Base-by-base conservation (phyloP, 2,797 vertebrate species). In the Phalloptychus januarius region DNA sequence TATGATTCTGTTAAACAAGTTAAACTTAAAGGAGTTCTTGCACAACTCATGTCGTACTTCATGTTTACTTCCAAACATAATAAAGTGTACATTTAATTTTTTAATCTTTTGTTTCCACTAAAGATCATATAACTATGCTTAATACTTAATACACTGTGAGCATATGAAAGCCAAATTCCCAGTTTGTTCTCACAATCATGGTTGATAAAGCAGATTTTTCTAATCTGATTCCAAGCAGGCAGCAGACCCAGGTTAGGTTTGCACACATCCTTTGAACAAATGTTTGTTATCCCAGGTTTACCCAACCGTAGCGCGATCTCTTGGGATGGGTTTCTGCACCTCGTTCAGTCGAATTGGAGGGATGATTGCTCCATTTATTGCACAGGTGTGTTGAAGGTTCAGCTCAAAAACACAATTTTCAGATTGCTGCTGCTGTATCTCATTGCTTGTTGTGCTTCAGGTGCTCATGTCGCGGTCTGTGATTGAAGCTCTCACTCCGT, bases 341-440 rank as follows among this genome's bases (percentile, higher is more conserved):
- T 97, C 98, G 0, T 91, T 98, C 85, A 98, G 97, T 84, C 96
- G 97, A 1, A 95, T 99, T 1, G 98, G 98, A 42, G 98, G 97
- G 0, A 98, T 99, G 97, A 95, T 98, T 0, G 98, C 97, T 0
- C 98, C 98, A 0, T 99, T 99, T 85, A 97, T 99, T 69, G 95
- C 98, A 42, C 98, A 99, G 94, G 98, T 98, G 92, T 0, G 82
- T 82, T 61, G 0, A 13, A 3, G 11, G 7, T 72, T 38, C 45
- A 46, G 7, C 4, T 7, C 0, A 0, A 16, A 6, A 38, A 20
- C 0, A 1, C 0, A 42, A 38, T n/a, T 72, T 38, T 67, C 46
- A 48, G n/a, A 40, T 65, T 52, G 33, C 31, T 23, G 31, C 12
- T 7, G n/a, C 12, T 15, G 23, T 56, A 1, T 72, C 3, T 80